Conservation (phyloP, 2,113 vertebrate species). For the Accipiter cooperii region DNA sequence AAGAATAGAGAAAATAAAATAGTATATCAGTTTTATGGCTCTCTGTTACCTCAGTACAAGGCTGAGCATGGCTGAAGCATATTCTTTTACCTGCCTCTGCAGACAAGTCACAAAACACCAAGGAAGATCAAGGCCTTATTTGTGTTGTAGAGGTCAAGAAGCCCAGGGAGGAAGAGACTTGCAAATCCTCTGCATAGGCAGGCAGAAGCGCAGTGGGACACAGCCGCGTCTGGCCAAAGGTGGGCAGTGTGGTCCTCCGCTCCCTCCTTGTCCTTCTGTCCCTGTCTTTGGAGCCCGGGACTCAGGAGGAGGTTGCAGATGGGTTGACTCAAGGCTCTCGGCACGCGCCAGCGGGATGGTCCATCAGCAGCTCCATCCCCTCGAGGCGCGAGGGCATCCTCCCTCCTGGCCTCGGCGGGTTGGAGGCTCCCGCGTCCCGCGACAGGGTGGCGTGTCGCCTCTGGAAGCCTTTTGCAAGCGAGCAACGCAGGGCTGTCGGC, state of each 20-base stretch:
- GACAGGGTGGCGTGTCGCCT: neutral
- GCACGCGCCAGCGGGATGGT: neutral
- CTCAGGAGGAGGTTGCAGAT: neutral
- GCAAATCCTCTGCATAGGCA: neutral
- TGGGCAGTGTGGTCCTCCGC: neutral
- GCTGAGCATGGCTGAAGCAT: neutral
- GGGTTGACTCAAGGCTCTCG: neutral
- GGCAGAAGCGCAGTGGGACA: neutral
- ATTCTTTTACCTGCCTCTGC: neutral
- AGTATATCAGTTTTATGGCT: neutral
- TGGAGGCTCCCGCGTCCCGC: fast-evolving
- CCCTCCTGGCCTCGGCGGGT: neutral
- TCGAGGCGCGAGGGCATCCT: neutral
- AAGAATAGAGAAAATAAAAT: neutral
- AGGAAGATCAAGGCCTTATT: neutral
- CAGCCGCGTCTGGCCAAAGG: neutral
- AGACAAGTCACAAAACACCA: neutral
- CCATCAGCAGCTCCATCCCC: neutral
- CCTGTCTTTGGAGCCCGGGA: neutral
- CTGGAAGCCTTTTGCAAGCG: neutral
- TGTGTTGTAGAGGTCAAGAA: neutral
- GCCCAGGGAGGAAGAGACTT: neutral
- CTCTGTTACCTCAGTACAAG: neutral
- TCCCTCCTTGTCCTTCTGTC: neutral
- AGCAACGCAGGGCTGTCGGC: neutral